phyloP scores from a whole-genome alignment of 2,888 invertebrate species.

The Ypsolopha sequella region DNA sequence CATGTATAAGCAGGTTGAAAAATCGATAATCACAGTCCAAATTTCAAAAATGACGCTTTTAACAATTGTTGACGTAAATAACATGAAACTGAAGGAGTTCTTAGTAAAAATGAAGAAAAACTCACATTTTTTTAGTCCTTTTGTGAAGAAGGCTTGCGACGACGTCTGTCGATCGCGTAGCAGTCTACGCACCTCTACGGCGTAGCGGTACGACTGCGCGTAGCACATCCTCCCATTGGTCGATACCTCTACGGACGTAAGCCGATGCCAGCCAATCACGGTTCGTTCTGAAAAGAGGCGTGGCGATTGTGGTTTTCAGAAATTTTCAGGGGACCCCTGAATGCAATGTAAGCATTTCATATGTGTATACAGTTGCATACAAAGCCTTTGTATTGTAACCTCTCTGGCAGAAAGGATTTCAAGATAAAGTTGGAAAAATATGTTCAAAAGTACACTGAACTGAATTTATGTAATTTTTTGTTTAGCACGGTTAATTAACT shows the following conservation, averaged over 20 bases:
- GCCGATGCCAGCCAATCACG: conserved; percentile 44
- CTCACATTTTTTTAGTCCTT: conserved; percentile 61
- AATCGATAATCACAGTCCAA: conserved; percentile 1
- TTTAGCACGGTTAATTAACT: too few relatives aligned
- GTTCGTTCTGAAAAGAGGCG: conserved; percentile 47
- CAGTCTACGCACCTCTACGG: conserved; percentile 42
- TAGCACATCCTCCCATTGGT: conserved; percentile 48
- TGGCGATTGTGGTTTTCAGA: conserved; percentile 57
- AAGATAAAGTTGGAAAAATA: too few relatives aligned
- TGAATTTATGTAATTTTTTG: too few relatives aligned
- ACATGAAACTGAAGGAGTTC: neutral
- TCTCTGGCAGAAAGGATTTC: too few relatives aligned
- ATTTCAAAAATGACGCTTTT: neutral
- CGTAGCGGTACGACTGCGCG: conserved; percentile 60
- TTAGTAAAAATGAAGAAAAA: conserved; percentile 15
- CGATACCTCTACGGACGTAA: conserved; percentile 39
- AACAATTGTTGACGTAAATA: neutral
- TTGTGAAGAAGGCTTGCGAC: conserved; percentile 53
- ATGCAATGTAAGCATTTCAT: conserved; percentile 8
- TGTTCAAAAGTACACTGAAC: too few relatives aligned
- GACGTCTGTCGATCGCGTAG: conserved; percentile 59
- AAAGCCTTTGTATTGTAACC: neutral
- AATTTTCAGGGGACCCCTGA: conserved; percentile 56
- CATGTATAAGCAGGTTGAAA: conserved; percentile 8
- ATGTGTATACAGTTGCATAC: neutral